phyloP scores from a whole-genome alignment of 37 sponge, comb jelly and placozoan species.

The Crambe crambe region DNA sequence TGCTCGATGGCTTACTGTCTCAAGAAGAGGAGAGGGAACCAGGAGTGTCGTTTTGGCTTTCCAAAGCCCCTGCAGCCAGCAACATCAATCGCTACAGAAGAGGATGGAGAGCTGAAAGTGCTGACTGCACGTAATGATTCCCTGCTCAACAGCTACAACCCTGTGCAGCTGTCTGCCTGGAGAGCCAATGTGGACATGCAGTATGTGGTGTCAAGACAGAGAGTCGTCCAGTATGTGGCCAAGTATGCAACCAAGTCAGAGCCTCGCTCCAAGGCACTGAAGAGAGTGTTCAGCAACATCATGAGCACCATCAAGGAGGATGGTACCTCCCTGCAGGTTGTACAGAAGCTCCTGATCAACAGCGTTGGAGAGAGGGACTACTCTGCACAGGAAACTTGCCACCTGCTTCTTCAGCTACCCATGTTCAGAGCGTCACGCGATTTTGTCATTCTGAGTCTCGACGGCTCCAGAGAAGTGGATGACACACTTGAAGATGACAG shows the following conservation, averaged over 20 bases:
- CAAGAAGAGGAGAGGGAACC: slow-evolving; percentile 6
- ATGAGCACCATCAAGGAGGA: slow-evolving; percentile 12
- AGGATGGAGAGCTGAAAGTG: slow-evolving; percentile 30
- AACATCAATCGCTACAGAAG: slow-evolving; percentile 15
- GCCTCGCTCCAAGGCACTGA: no score
- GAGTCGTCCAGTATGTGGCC: no score
- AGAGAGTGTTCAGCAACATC: slow-evolving; percentile 27
- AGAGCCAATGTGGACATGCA: slow-evolving; percentile 58
- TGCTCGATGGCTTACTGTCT: slow-evolving; percentile 50
- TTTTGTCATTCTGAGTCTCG: slow-evolving; percentile 28
- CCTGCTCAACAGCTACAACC: no score
- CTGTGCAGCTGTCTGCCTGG: slow-evolving; percentile 52
- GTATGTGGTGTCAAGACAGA: no score
- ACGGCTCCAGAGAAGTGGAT: slow-evolving; percentile 28
- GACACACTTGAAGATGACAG: neutral
- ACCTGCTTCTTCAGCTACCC: slow-evolving; percentile 34
- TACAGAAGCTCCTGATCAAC: no score
- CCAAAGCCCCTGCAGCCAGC: slow-evolving; percentile 32
- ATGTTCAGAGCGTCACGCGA: slow-evolving; percentile 20
- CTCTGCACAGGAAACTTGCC: no score
- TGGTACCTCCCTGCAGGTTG: no score
- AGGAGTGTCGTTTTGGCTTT: slow-evolving; percentile 49
- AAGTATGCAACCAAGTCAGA: no score
- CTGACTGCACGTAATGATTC: slow-evolving; percentile 36
- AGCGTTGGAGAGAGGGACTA: no score